Conservation (phyloP, 1,140 invertebrate genomes). For the Heliconius hewitsoni region DNA sequence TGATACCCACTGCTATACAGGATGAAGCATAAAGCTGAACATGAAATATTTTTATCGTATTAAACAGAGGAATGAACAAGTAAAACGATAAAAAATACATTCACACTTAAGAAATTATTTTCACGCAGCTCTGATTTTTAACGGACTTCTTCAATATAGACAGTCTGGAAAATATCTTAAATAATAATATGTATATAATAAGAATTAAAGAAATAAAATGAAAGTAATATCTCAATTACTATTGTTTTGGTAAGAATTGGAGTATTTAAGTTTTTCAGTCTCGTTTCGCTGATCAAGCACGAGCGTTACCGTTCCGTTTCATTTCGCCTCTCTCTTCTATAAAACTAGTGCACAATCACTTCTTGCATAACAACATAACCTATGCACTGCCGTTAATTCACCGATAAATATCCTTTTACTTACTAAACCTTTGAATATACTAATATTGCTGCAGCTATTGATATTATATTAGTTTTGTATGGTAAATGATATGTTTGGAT, state of each 20-base stretch:
- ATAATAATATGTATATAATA: background rate
- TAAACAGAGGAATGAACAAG: too few species aligned
- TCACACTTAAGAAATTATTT: too few species aligned
- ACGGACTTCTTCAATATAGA: too few species aligned
- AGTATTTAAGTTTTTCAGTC: background rate
- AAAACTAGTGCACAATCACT: constrained; percentile 20
- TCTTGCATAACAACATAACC: constrained; percentile 18
- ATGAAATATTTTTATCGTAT: too few species aligned
- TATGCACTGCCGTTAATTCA: background rate
- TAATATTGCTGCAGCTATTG: background rate
- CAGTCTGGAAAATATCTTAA: too few species aligned
- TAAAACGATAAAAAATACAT: too few species aligned
- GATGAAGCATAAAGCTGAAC: too few species aligned
- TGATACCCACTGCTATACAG: too few species aligned
- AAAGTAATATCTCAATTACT: background rate
- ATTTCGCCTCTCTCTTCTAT: constrained; percentile 9
- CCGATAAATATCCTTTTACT: background rate
- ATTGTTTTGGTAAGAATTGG: background rate
- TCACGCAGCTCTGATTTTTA: too few species aligned
- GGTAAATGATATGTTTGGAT: too few species aligned
- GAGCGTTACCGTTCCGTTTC: constrained; percentile 12
- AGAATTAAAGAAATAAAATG: background rate
- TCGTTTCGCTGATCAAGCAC: constrained; percentile 8
- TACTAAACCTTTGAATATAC: background rate
- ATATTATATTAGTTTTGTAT: too few species aligned